Evolutionary conservation across 1,140 invertebrate species (phyloP), one percentile per base, ranked within the genome.

Genomic region (Drosophila asahinai): DNA sequence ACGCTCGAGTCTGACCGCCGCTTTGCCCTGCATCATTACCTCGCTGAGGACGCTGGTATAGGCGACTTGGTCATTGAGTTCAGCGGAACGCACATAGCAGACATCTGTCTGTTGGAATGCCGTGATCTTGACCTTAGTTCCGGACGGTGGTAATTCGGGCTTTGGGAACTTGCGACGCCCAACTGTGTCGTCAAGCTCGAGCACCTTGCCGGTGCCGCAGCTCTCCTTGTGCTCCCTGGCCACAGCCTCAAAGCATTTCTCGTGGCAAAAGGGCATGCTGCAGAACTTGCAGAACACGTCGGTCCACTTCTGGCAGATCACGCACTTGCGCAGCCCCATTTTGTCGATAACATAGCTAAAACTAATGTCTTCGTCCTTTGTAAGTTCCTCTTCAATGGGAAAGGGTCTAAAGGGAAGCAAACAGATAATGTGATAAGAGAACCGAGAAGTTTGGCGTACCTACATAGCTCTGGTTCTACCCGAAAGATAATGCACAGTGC

Each of bases 21-120:
- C 17, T n/a, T 57, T 67, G 14, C 75, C 68, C 27, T 51, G 7
- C 27, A 58, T 58, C 55, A 63, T 36, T 27, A 92, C 57, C 30
- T 83, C 68, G 0, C 54, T 33, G 0, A 89, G 48, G 5, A 90
- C 64, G 8, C 62, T 22, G n/a, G 54, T 61, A 77, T 93, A 86
- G 15, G 80, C 83, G 6, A 93, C 64, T 5, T 84, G 51, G 14
- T 55, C 47, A 2, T 42, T 40, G 7, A 55, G 27, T 1, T 77
- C 71, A 2, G 68, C 61, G 15, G 92, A 81, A 9, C 86, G 81
- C 19, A 93, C 64, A 58, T 91, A 93, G 7, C 86, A 60, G 12
- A 92, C 64, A 54, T 92, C 91, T 1, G 74, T 80, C 52, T 92
- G 91, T 19, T 73, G 68, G 11, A 93, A 83, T 1, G 86, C 71